Conservation (phyloP, 2,797 vertebrate species). For the Artibeus lituratus region DNA sequence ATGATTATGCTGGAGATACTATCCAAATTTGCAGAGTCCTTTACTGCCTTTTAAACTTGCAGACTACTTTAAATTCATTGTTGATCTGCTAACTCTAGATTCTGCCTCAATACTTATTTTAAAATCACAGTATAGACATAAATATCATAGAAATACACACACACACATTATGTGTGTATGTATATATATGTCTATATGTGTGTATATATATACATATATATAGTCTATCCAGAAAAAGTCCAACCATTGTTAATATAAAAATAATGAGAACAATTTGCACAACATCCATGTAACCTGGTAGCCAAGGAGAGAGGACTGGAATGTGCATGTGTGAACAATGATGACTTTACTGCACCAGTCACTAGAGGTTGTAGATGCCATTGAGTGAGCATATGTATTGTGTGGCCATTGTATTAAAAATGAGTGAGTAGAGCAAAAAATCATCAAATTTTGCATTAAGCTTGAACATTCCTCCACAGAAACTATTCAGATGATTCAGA, state of each 20-base stretch:
- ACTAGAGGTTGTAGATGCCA: not conserved
- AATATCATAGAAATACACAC: not conserved
- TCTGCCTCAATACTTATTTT: conserved; percentile 47
- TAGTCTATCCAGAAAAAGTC: not conserved
- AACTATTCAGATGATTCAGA: not conserved
- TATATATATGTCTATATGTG: too few relatives aligned
- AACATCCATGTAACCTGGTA: too few relatives aligned
- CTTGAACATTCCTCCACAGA: not conserved
- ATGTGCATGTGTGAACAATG: not conserved
- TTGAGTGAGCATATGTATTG: not conserved
- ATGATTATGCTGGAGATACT: not conserved
- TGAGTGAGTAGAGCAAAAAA: not conserved
- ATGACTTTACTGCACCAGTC: not conserved
- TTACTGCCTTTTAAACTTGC: not conserved
- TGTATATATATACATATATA: too few relatives aligned
- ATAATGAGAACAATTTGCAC: too few relatives aligned
- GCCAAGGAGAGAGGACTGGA: not conserved
- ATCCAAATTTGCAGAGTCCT: not conserved
- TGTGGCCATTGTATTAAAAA: not conserved
- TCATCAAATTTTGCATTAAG: not conserved
- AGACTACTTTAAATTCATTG: conserved; percentile 8
- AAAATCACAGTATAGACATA: not conserved
- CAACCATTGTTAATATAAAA: too few relatives aligned
- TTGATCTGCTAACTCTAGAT: conserved; percentile 21
- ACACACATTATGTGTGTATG: not conserved